These are phyloP conservation scores for Trinectes maculatus DNA, from an alignment of 2,113 vertebrate species.

Conservation along the genomic window DNA sequence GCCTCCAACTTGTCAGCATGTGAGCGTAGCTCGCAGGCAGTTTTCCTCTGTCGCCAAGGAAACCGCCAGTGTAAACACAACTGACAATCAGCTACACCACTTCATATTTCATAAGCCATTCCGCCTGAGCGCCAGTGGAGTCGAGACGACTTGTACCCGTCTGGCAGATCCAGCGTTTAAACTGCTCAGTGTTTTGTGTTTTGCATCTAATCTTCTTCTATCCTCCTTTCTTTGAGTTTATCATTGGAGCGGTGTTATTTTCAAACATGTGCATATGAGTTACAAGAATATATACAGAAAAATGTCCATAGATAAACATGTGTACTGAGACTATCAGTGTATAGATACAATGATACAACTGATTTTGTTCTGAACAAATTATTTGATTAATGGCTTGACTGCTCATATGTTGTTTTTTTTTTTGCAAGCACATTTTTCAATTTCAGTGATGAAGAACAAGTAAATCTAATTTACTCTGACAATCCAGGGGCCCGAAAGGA, in stretches of 20 bases:
- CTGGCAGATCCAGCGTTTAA: neutral
- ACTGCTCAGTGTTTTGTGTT: too few species aligned
- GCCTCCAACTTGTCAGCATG: constrained; percentile 34
- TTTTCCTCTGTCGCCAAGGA: constrained; percentile 48
- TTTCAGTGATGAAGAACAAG: too few species aligned
- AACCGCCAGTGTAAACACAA: constrained; percentile 55
- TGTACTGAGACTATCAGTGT: too few species aligned
- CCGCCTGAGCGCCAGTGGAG: neutral
- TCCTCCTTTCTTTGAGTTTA: neutral
- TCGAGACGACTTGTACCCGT: neutral
- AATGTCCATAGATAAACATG: too few species aligned
- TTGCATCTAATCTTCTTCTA: neutral
- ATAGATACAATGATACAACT: too few species aligned
- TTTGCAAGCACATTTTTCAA: too few species aligned
- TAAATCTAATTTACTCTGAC: too few species aligned
- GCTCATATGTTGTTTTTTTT: too few species aligned
- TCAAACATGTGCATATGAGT: neutral
- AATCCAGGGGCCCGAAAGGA: neutral
- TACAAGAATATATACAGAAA: too few species aligned
- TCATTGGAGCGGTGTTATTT: neutral
- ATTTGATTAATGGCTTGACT: too few species aligned
- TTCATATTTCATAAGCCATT: constrained; percentile 25
- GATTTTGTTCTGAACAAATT: too few species aligned
- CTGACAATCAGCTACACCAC: constrained; percentile 23
- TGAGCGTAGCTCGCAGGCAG: constrained; percentile 41